Evolutionary conservation across 2,113 vertebrate species (phyloP).

Genomic region (Amblyornis subalaris): DNA sequence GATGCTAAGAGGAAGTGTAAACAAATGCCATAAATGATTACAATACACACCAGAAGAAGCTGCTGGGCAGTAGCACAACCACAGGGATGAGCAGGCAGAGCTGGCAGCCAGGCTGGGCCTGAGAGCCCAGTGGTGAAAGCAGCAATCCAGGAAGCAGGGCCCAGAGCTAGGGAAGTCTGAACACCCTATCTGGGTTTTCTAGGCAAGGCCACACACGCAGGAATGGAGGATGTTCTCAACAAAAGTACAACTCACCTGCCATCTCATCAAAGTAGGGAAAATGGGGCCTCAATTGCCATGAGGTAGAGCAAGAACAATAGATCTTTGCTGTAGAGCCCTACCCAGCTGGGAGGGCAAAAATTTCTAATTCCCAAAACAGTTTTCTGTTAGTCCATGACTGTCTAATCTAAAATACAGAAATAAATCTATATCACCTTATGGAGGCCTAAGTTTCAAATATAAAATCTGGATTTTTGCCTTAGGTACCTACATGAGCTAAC

Average conservation of each 20-base stretch:
- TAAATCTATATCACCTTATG: neutral
- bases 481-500: neutral
- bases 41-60: neutral
- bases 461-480: neutral
- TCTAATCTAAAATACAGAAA: neutral
- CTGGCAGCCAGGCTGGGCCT: neutral
- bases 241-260: neutral
- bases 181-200: neutral
- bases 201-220: accelerated
- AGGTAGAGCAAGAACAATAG: neutral
- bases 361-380: neutral
- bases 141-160: neutral
- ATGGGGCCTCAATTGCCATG: neutral
- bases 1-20: neutral
- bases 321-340: neutral
- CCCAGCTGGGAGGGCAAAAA: neutral
- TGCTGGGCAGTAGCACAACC: neutral
- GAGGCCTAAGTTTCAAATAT: neutral
- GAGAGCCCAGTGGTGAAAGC: neutral
- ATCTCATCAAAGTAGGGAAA: neutral
- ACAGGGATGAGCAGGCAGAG: neutral
- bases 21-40: neutral
- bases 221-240: neutral
- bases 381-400: neutral
- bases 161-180: neutral